Evolutionary conservation across 2,888 invertebrate species (phyloP).

Genomic region (Agriopis marginaria): DNA sequence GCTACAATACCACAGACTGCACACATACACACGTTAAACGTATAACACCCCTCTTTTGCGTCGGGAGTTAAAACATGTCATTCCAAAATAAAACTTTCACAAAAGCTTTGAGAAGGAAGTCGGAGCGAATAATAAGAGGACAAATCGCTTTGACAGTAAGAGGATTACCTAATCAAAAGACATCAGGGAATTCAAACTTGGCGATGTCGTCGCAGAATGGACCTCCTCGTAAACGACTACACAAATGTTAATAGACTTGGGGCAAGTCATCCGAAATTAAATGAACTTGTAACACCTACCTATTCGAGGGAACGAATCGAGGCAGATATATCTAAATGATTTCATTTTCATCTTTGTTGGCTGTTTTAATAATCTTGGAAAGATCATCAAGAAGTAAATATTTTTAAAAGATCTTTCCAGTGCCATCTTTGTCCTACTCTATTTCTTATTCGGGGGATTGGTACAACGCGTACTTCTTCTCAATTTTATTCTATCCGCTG

Average conservation of each 20-base stretch:
- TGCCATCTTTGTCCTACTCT: background rate
- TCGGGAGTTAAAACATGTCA: background rate
- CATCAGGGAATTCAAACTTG: slow-evolving; percentile 39
- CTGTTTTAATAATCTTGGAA: background rate
- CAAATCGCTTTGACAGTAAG: slow-evolving; percentile 38
- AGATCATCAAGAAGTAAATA: background rate
- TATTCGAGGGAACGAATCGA: slow-evolving; percentile 27
- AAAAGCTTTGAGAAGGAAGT: slow-evolving; percentile 17
- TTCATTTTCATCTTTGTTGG: slow-evolving; percentile 6
- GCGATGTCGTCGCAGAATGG: slow-evolving; percentile 28
- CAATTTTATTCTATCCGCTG: background rate
- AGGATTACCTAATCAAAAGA: slow-evolving; percentile 39
- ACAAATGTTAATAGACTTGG: slow-evolving; percentile 38
- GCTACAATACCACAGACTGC: too few relatives aligned
- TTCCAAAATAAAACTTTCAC: slow-evolving; percentile 16
- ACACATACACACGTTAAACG: too few relatives aligned
- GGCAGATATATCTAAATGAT: slow-evolving; percentile 17
- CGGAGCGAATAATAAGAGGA: slow-evolving; percentile 26
- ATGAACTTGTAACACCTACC: slow-evolving; percentile 37
- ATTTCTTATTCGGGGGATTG: too few relatives aligned
- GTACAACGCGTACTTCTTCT: too few relatives aligned
- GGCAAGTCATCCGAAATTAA: slow-evolving; percentile 38
- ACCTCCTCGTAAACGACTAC: slow-evolving; percentile 29
- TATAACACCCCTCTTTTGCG: too few relatives aligned
- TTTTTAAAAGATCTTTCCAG: background rate